Evolutionary conservation across 2,113 vertebrate genomes (phyloP), one percentile per base, ranked within the genome.

Genomic region (Cathartes aura): DNA sequence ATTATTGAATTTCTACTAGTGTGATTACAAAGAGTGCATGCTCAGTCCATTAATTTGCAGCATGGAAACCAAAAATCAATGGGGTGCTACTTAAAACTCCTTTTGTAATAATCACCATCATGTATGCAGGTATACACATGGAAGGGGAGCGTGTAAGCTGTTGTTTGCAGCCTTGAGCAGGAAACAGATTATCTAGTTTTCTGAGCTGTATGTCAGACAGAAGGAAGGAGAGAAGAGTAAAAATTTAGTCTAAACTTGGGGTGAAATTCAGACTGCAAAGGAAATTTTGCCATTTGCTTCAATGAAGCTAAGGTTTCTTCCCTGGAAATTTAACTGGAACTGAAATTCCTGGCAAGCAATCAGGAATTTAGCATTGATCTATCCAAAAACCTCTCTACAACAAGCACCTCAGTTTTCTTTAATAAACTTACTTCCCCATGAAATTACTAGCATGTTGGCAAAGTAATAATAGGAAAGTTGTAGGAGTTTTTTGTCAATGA

Each of bases 11-110:
- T 97, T 84, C 79, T 82, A 78, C 74, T 55, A 30, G 47, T 89
- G 79, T 95, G 97, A 96, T 95, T 96, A 91, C 93, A 79, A 40
- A 95, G 90, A 92, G 87, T 89, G 92, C 32, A 71, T 22, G 52
- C 84, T 94, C 75, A 95, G 93, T 97, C 94, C 93, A 96, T 97
- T 97, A 96, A 97, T 97, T 88, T 97, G 75, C 82, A 91, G 91
- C 68, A 63, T 40, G 56, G 78, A 82, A 95, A 94, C 92, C 58
- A 96, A 89, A 96, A 97, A 96, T 96, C 96, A 97, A 96, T 98
- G 67, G 68, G 74, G 63, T 89, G 63, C 71, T 95, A 75, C 96
- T 95, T 82, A 90, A 47, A 94, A 70, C 79, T 85, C 79, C 84
- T 94, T 95, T 75, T 83, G 76, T 66, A 80, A 38, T 96, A 90